A percentile compares a stretch with the other conserved stretches of the same genome.
These are phyloP conservation scores for Trachelipus rathkii DNA, from an alignment of 1,140 invertebrate genomes.

Conservation along the genomic window DNA sequence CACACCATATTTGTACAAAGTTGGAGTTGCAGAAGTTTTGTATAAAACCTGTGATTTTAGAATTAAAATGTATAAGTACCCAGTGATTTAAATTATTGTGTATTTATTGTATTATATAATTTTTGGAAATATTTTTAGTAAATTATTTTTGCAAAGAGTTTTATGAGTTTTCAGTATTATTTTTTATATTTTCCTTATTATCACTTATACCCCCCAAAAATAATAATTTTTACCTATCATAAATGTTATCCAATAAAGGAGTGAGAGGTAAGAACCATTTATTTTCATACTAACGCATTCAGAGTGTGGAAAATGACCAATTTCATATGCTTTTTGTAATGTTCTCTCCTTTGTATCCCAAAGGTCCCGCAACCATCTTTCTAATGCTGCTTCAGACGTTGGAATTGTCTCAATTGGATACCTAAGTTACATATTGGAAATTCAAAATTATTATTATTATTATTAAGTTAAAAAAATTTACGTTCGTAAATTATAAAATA, in stretches of 20 bases:
- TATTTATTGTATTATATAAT: too few relatives aligned
- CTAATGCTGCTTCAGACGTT: conserved; percentile 56
- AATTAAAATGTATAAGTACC: too few relatives aligned
- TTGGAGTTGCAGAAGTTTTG: conserved; percentile 53
- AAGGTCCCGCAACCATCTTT: conserved; percentile 64
- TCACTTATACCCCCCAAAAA: too few relatives aligned
- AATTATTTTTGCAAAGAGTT: too few relatives aligned
- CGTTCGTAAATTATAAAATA: too few relatives aligned
- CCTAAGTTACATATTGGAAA: background rate
- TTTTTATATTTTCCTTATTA: too few relatives aligned
- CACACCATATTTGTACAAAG: conserved; percentile 54
- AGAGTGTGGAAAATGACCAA: conserved; percentile 41
- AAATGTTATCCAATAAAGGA: conserved; percentile 57
- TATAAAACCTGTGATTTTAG: conserved; percentile 44
- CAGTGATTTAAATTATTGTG: too few relatives aligned
- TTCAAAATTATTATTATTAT: too few relatives aligned
- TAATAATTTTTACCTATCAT: conserved; percentile 46
- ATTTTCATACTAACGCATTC: conserved; percentile 37
- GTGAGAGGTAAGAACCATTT: conserved; percentile 54
- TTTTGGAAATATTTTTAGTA: too few relatives aligned
- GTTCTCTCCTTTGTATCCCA: conserved; percentile 67
- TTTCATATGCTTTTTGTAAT: conserved; percentile 57
- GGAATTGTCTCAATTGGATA: conserved; percentile 57
- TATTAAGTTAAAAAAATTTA: too few relatives aligned
- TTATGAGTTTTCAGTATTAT: too few relatives aligned